Evolutionary conservation across 1,140 invertebrate genomes (phyloP).

Genomic region (Meloidogyne hapla): DNA sequence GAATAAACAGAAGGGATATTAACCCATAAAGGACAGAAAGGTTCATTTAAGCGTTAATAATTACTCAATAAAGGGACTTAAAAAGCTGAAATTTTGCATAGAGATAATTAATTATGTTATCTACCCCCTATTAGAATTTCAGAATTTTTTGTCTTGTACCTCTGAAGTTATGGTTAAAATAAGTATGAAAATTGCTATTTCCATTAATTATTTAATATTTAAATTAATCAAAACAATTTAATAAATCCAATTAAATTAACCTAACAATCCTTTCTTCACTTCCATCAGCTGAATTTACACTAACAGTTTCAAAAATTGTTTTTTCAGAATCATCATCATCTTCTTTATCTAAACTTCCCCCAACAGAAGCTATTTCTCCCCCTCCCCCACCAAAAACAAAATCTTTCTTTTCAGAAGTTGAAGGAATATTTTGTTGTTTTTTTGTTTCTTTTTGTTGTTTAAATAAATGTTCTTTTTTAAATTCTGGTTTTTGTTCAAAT

Average conservation of each 20-base stretch:
- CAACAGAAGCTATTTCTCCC: neutral
- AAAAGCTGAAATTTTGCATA: too few species aligned
- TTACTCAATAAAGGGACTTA: too few species aligned
- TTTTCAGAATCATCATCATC: neutral
- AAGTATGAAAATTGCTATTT: too few species aligned
- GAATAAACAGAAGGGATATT: too few species aligned
- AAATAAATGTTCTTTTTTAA: neutral
- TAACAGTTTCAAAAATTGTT: neutral
- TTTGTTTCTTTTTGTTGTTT: neutral
- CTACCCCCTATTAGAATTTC: too few species aligned
- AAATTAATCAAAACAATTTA: neutral
- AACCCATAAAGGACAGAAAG: too few species aligned
- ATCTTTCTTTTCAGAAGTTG: neutral
- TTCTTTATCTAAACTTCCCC: neutral
- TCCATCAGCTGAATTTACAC: slow-evolving; percentile 6
- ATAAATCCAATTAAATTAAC: neutral
- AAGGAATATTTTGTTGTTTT: neutral
- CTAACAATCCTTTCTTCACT: slow-evolving; percentile 2
- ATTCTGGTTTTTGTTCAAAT: neutral
- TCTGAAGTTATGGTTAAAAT: too few species aligned
- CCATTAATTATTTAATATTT: neutral
- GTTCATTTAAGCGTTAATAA: too few species aligned
- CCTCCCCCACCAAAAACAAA: neutral
- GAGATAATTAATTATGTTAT: too few species aligned
- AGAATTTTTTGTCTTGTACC: too few species aligned